Conservation (phyloP, 2,888 invertebrate genomes). For the Dorcus hopei region DNA sequence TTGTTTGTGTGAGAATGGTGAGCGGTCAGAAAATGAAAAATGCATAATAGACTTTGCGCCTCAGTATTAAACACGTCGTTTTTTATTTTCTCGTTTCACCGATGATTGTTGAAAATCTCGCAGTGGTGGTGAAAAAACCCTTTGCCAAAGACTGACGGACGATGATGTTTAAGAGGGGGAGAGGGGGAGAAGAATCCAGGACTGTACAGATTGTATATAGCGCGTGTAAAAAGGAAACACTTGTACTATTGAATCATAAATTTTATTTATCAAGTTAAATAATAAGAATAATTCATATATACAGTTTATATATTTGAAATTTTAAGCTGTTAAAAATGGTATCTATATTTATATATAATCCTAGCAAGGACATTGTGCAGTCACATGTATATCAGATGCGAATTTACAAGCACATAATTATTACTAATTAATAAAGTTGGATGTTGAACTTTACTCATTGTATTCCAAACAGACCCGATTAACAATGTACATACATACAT, state of each 20-base stretch:
- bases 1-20: not conserved
- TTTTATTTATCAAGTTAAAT: slow-evolving; percentile 3
- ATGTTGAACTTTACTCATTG: too few species aligned
- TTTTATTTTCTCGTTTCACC: slow-evolving; percentile 1
- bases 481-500: too few species aligned
- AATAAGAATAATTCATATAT: slow-evolving; percentile 4
- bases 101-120: slow-evolving; percentile 1
- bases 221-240: too few species aligned
- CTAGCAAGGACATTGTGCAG: slow-evolving; percentile 2
- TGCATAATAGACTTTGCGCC: too few species aligned
- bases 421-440: too few species aligned
- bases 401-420: not conserved
- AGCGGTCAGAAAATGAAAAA: too few species aligned
- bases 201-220: too few species aligned
- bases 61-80: not conserved
- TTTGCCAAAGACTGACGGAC: too few species aligned
- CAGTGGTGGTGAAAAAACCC: too few species aligned
- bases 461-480: too few species aligned
- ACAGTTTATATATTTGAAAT: slow-evolving; percentile 15
- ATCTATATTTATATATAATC: slow-evolving; percentile 2
- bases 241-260: slow-evolving; percentile 4
- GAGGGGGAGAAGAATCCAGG: too few species aligned
- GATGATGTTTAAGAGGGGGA: too few species aligned
- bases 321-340: slow-evolving; percentile 9
- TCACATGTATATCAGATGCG: not conserved